Percentiles rank a stretch among this genome's conserved stretches.
Evolutionary conservation across 2,888 invertebrate species (phyloP).

Genomic region (Calliscelio sp.): DNA sequence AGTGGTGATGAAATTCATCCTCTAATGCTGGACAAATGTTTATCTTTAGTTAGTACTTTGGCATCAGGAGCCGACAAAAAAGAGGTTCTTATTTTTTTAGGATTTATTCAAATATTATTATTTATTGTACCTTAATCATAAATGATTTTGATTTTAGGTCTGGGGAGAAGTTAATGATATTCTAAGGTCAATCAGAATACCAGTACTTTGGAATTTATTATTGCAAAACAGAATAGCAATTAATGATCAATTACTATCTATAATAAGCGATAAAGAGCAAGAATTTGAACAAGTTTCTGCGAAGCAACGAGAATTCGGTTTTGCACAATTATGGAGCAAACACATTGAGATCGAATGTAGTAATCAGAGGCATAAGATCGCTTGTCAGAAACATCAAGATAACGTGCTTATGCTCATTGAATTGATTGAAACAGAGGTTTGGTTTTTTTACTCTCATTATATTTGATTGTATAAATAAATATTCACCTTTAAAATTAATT

Average conservation of each 20-base stretch:
- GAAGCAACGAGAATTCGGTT: constrained; percentile 75
- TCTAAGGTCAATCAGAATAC: constrained; percentile 77
- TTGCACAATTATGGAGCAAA: constrained; percentile 78
- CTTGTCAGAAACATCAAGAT: constrained; percentile 73
- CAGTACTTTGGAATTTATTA: constrained; percentile 80
- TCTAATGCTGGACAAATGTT: constrained; percentile 77
- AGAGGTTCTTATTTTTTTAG: too few relatives aligned
- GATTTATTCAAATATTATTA: too few relatives aligned
- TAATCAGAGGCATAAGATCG: constrained; percentile 73
- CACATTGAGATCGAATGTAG: constrained; percentile 78
- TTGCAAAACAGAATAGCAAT: constrained; percentile 77
- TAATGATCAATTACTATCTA: constrained; percentile 78
- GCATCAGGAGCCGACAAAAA: constrained; percentile 79
- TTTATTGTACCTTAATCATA: too few relatives aligned
- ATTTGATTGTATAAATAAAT: neutral
- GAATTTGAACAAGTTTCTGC: constrained; percentile 26
- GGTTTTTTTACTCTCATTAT: constrained; percentile 18
- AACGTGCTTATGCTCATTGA: constrained; percentile 78
- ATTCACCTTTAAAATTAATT: constrained; percentile 2
- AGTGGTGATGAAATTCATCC: constrained; percentile 77
- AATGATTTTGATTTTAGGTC: constrained; percentile 75
- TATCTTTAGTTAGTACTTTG: constrained; percentile 78
- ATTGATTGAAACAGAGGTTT: constrained; percentile 79
- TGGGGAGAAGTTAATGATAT: constrained; percentile 78
- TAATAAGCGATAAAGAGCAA: constrained; percentile 72